Conservation (phyloP, 1,140 invertebrate genomes). For the Zaprionus camerounensis region DNA sequence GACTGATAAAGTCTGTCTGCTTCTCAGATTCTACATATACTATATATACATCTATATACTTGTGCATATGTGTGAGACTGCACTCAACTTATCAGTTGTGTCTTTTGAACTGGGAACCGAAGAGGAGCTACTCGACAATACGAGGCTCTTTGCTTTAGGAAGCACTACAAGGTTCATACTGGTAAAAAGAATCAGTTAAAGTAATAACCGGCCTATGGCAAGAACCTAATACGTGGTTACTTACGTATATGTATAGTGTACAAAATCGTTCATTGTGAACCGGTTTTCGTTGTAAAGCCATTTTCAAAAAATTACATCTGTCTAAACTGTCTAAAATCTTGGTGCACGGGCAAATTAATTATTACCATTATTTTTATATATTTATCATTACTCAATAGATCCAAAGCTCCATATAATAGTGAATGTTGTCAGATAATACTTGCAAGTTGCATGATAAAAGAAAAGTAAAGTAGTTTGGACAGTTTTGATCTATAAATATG, state of each 20-base stretch:
- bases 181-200: background rate
- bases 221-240: background rate
- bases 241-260: background rate
- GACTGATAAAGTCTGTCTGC: constrained; percentile 35
- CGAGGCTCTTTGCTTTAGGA: constrained; percentile 1
- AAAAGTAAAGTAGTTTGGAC: no score
- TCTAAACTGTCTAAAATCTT: background rate
- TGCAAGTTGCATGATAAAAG: background rate
- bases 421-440: background rate
- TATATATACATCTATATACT: background rate
- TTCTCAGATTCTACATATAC: background rate
- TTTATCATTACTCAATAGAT: no score
- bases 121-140: background rate
- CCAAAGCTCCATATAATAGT: background rate
- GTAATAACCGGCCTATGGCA: background rate
- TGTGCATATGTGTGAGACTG: constrained; percentile 3
- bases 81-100: constrained; percentile 44
- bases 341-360: background rate
- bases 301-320: no score
- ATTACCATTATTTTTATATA: no score
- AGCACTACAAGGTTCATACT: constrained; percentile 9
- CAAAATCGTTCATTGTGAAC: background rate
- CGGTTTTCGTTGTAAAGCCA: background rate
- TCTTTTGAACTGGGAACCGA: background rate
- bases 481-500: no score